Base-by-base conservation (phyloP, 2,888 invertebrate genomes). In the Marasmarcha lunaedactyla region DNA sequence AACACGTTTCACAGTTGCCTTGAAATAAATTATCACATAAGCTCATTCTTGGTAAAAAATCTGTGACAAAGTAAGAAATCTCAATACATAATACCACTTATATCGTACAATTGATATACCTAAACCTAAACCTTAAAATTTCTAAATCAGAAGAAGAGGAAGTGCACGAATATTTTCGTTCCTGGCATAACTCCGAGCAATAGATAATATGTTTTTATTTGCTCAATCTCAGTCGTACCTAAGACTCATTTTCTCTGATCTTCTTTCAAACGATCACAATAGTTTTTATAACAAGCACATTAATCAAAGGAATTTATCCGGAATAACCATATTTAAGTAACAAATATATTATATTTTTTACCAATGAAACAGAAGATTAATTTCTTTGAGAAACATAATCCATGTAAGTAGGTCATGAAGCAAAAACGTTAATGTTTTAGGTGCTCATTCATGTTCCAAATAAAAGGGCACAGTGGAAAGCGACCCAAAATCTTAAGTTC, bases 401-500 rank as follows among this genome's bases (percentile, higher is more conserved):
- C 51, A 41, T 46, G 50, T 55, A 51, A 49, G 48, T 13, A 46
- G 49, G 48, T 38, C 46, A 48, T 40, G 51, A 41, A 46, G 55
- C 60, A 63, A 65, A 66, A 63, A 64, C 53, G 45, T 38, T 44
- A 44, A 50, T 55, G 53, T 56, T 57, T 55, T 49, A 42, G 41
- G 42, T 44, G 42, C 42, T 57, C 63, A 45, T 62, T 57, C 62
- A 59, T 54, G 54, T 56, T 55, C 49, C 46, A 49, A 51, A 53
- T 39, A 45, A 50, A 57, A 59, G 58, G 47, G 51, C 42, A 37
- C 39, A 51, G 52, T 51, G 52, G 46, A 50, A 58, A 53, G 52
- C 54, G 47, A 46, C 45, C 51, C 20, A 55, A 59, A 62, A 53
- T 57, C 61, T 60, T 52, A 61, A 63, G 62, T 61, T 59, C 52